Evolutionary conservation across 1,140 invertebrate genomes (phyloP).

Genomic region (Rhyzopertha dominica): DNA sequence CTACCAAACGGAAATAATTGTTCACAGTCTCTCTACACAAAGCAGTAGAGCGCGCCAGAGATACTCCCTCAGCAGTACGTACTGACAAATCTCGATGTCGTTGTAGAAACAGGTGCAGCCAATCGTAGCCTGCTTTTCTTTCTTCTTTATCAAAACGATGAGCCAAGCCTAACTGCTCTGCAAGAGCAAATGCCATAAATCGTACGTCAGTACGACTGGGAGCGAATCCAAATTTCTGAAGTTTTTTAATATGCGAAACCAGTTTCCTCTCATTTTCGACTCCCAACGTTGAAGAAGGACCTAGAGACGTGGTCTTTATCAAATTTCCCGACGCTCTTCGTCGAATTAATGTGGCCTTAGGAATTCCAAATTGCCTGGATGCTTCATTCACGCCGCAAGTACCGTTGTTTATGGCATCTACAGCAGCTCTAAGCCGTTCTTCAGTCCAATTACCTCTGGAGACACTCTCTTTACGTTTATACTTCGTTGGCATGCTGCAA

Average conservation of each 20-base stretch:
- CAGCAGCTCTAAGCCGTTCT: no score
- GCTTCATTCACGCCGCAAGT: no score
- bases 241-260: slow-evolving; percentile 13
- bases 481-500: no score
- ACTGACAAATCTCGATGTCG: slow-evolving; percentile 24
- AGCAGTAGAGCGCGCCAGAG: slow-evolving; percentile 19
- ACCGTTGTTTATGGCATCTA: no score
- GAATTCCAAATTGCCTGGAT: slow-evolving; percentile 11
- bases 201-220: slow-evolving; percentile 7
- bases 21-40: slow-evolving; percentile 24
- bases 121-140: slow-evolving; percentile 23
- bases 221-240: slow-evolving; percentile 11
- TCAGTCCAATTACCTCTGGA: no score
- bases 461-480: no score
- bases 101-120: slow-evolving; percentile 27
- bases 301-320: slow-evolving; percentile 3
- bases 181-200: slow-evolving; percentile 10
- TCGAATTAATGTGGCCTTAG: slow-evolving; percentile 14
- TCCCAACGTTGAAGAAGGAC: slow-evolving; percentile 1
- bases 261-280: not conserved
- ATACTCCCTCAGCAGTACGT: slow-evolving; percentile 29
- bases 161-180: not conserved
- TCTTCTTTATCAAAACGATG: slow-evolving; percentile 22
- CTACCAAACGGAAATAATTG: slow-evolving; percentile 20
- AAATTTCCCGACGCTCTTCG: slow-evolving; percentile 1